Evolutionary conservation across 2,888 invertebrate species (phyloP).

Genomic region (Lepidonotus clava): DNA sequence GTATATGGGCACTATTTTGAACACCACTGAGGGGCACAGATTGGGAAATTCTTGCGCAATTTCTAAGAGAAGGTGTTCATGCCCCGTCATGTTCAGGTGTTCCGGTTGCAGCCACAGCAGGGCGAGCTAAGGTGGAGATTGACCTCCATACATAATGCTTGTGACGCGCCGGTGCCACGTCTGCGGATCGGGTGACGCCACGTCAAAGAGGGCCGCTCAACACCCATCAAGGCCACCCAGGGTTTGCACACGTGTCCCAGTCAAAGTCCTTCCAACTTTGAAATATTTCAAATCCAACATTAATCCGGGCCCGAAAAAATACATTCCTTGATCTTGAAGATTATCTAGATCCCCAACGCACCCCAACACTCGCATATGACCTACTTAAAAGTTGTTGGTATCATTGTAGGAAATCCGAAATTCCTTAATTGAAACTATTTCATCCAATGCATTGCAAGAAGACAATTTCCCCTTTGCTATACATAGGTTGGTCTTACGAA

Average conservation of each 20-base stretch:
- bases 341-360: too few relatives aligned
- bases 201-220: conserved; percentile 1
- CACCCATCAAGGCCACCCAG: background rate
- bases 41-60: background rate
- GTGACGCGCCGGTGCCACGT: background rate
- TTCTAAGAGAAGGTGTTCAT: conserved; percentile 16
- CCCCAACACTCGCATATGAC: too few relatives aligned
- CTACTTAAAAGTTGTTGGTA: too few relatives aligned
- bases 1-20: background rate
- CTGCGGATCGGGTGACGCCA: background rate
- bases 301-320: too few relatives aligned
- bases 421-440: too few relatives aligned
- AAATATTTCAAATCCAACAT: background rate
- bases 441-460: too few relatives aligned
- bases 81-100: conserved; percentile 18
- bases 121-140: background rate
- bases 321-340: too few relatives aligned
- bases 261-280: background rate
- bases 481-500: too few relatives aligned
- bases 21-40: background rate
- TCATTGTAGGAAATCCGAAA: too few relatives aligned
- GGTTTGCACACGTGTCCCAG: conserved; percentile 2
- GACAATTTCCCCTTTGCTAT: too few relatives aligned
- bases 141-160: background rate
- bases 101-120: background rate